Conservation (phyloP, 2,888 invertebrate genomes). For the Idaea aversata region DNA sequence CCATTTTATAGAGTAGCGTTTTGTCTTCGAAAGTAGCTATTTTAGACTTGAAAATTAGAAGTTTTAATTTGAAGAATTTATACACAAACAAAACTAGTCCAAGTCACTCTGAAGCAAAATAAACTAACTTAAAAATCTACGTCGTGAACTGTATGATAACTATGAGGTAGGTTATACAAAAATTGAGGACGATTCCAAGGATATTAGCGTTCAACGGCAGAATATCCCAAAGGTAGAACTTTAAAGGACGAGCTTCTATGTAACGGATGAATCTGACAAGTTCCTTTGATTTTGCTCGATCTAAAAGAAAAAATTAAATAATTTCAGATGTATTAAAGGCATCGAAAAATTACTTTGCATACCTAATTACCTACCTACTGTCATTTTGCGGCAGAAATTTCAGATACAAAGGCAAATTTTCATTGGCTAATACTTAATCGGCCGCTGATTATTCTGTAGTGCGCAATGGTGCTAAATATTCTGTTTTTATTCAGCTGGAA, state of each 20-base stretch:
- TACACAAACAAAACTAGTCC: neutral
- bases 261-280: conserved; percentile 22
- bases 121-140: conserved; percentile 9
- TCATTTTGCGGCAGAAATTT: neutral
- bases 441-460: no score
- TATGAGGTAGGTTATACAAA: conserved; percentile 31
- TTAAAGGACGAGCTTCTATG: conserved; percentile 20
- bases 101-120: neutral
- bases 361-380: no score
- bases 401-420: no score
- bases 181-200: conserved; percentile 20
- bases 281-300: neutral
- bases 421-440: no score
- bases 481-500: no score
- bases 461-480: no score
- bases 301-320: conserved; percentile 8
- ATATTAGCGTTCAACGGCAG: conserved; percentile 28
- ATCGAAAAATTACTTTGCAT: no score
- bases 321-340: neutral
- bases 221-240: conserved; percentile 21
- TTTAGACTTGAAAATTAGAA: no score
- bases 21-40: no score
- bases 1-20: no score
- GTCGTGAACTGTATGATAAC: conserved; percentile 30
- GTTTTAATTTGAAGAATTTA: no score